Percentiles rank a stretch among this genome's conserved stretches.
Conservation (phyloP, 2,797 vertebrate species). For the Pogonophryne albipinna region DNA sequence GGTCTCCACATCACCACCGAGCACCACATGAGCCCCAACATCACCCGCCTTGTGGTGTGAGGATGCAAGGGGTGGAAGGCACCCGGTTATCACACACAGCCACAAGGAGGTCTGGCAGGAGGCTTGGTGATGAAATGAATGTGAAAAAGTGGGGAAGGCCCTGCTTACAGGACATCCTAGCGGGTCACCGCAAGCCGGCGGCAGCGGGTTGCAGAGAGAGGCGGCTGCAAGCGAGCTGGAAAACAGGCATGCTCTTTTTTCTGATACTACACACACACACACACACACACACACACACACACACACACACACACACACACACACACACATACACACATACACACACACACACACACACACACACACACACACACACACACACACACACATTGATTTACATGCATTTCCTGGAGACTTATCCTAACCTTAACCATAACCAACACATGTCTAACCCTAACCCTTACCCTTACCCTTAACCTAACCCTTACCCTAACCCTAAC, state of each 20-base stretch:
- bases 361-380: constrained; percentile 2
- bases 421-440: too few relatives aligned
- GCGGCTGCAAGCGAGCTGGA: constrained; percentile 48
- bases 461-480: too few relatives aligned
- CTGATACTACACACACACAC: constrained; percentile 1
- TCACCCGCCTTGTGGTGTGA: constrained; percentile 49
- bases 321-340: constrained; percentile 6
- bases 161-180: constrained; percentile 28
- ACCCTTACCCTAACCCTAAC: too few relatives aligned
- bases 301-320: background rate
- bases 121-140: constrained; percentile 52
- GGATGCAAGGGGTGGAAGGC: constrained; percentile 48
- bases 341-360: background rate
- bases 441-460: too few relatives aligned
- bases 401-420: too few relatives aligned
- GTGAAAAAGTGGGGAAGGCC: constrained; percentile 51
- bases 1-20: constrained; percentile 38
- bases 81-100: constrained; percentile 53
- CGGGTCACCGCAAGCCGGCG: constrained; percentile 61
- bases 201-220: constrained; percentile 57
- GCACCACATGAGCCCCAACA: constrained; percentile 50
- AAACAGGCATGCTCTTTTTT: constrained; percentile 51
- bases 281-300: background rate
- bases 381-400: too few relatives aligned
- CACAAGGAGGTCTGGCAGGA: constrained; percentile 67